These are phyloP conservation scores for Lasioglossum vierecki DNA, from an alignment of 2,888 invertebrate species.

Conservation along the genomic window DNA sequence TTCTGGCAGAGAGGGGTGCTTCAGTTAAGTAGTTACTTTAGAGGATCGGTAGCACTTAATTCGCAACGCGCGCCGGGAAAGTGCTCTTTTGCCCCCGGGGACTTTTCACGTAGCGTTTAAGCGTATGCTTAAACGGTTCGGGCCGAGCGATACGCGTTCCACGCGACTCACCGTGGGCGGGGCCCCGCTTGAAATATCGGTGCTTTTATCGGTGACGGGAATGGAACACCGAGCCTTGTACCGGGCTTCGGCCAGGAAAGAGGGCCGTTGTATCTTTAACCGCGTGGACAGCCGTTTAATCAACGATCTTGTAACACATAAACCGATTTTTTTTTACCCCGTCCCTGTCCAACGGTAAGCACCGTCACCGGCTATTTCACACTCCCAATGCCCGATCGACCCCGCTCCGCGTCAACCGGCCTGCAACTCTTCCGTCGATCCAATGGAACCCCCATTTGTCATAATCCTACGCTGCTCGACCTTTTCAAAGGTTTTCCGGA, in stretches of 20 bases:
- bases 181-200: slow-evolving; percentile 52
- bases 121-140: slow-evolving; percentile 34
- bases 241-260: slow-evolving; percentile 4
- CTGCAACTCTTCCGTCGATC: neutral
- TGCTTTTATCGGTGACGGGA: slow-evolving; percentile 54
- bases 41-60: slow-evolving; percentile 59
- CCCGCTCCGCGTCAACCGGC: neutral
- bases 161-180: slow-evolving; percentile 17
- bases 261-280: neutral
- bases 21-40: slow-evolving; percentile 47
- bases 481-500: neutral
- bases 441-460: neutral
- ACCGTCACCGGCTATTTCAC: neutral
- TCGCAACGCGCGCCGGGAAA: slow-evolving; percentile 44
- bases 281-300: slow-evolving; percentile 7
- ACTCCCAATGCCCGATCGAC: neutral
- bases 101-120: slow-evolving; percentile 44
- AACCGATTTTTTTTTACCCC: neutral
- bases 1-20: slow-evolving; percentile 11
- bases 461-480: neutral
- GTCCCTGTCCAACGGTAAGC: neutral
- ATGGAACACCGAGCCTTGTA: slow-evolving; percentile 15
- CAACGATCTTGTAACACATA: neutral
- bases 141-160: slow-evolving; percentile 22
- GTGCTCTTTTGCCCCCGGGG: slow-evolving; percentile 50